Evolutionary conservation across 2,888 invertebrate species (phyloP), one percentile per base, ranked within the genome.

Genomic region (Lottia gigantea): DNA sequence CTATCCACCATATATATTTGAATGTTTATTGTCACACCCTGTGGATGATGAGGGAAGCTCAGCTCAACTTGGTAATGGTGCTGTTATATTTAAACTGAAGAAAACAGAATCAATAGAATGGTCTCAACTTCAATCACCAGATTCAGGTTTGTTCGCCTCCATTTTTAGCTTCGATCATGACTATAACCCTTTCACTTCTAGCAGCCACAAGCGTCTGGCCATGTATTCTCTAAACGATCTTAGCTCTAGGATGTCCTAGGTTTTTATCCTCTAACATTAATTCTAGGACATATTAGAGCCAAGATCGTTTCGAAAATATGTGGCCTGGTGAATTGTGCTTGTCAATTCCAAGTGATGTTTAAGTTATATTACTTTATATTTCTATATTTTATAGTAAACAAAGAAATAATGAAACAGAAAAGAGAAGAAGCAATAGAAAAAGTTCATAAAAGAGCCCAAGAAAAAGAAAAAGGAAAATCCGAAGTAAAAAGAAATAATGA

Each of bases 1-100:
- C 80, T 94, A 91, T 83, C 91, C 91, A 40, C 93, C 94, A 7
- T 94, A 92, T 84, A 90, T 94, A 71, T 93, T 94, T 83, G 95
- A 95, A 90, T 89, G 92, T 61, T 92, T 94, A 84, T 89, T 94
- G n/a, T 88, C 90, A 75, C 89, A 91, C 68, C 88, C 91, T 12
- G 91, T 95, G 1, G 89, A 92, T 80, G 92, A 91, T 68, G 89
- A 90, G 23, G 90, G 90, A 77, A 93, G 94, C 83, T 91, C 90
- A 78, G 94, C 93, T 80, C 91, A 91, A 3, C 87, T 94, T 46
- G 91, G 92, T 62, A 91, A 92, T 64, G 91, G 91, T 45, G 89
- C 91, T 67, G 92, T 93, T 25, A 85, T 92, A 19, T 91, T 94
- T 83, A 92, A 93, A 85, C 89, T 95, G 70, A 87, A 89, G 61